These are phyloP conservation scores for Formica selysi DNA, from an alignment of 1,140 invertebrate species.

Conservation along the genomic window DNA sequence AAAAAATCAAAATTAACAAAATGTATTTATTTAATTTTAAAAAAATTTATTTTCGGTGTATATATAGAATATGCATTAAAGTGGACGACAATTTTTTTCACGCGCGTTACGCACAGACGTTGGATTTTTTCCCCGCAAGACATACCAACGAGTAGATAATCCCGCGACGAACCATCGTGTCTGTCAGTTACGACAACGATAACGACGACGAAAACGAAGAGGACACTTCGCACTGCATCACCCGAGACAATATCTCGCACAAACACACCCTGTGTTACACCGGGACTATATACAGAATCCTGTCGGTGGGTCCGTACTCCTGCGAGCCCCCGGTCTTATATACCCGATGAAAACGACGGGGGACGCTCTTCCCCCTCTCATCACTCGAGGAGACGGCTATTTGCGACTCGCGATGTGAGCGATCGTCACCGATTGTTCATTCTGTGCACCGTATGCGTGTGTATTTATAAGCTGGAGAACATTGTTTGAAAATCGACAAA, in stretches of 20 bases:
- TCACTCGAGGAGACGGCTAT: not conserved
- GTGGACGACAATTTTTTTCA: not conserved
- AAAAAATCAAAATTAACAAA: no score
- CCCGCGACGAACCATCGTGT: slow-evolving; percentile 52
- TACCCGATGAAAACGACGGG: slow-evolving; percentile 6
- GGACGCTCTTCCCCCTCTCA: slow-evolving; percentile 9
- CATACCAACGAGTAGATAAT: slow-evolving; percentile 41
- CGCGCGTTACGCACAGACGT: not conserved
- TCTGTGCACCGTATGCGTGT: not conserved
- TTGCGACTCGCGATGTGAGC: not conserved
- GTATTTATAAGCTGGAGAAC: not conserved
- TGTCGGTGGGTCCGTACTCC: slow-evolving; percentile 18
- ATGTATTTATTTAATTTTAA: no score
- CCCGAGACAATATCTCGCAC: not conserved
- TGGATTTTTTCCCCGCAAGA: not conserved
- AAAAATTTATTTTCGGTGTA: no score
- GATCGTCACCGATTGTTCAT: slow-evolving; percentile 1
- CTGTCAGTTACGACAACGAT: slow-evolving; percentile 31
- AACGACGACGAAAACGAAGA: not conserved
- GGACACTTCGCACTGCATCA: slow-evolving; percentile 42
- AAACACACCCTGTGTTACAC: slow-evolving; percentile 11
- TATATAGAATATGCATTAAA: no score
- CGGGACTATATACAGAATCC: not conserved
- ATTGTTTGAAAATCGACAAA: not conserved
- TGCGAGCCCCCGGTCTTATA: slow-evolving; percentile 45